phyloP scores from a whole-genome alignment of 2,888 invertebrate genomes.

The Luperina testacea region DNA sequence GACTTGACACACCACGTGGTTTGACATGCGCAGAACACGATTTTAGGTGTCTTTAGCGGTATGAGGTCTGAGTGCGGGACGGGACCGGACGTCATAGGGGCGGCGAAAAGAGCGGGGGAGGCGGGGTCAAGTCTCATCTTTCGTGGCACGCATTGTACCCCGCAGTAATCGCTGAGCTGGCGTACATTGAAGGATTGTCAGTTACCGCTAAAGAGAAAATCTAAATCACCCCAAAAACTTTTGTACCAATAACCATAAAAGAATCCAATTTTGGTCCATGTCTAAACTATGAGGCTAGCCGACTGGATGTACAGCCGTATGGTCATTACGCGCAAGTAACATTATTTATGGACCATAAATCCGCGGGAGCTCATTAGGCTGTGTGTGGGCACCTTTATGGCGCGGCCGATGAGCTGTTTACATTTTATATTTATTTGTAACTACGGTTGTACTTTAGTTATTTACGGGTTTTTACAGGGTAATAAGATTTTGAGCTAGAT shows the following conservation, averaged over 20 bases:
- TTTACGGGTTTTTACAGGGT: conserved; percentile 24
- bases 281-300: conserved; percentile 49
- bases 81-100: too few relatives aligned
- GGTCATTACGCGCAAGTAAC: conserved; percentile 82
- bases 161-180: too few relatives aligned
- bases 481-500: conserved; percentile 20
- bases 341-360: conserved; percentile 87
- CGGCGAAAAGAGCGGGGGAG: too few relatives aligned
- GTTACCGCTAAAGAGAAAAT: not conserved
- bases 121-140: too few relatives aligned
- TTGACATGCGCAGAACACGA: too few relatives aligned
- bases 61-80: too few relatives aligned
- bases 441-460: conserved; percentile 62
- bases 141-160: too few relatives aligned
- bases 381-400: conserved; percentile 87
- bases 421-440: conserved; percentile 75
- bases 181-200: not conserved
- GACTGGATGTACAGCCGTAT: conserved; percentile 68
- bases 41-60: too few relatives aligned
- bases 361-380: conserved; percentile 82
- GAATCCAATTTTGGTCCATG: conserved; percentile 16
- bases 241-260: conserved; percentile 19
- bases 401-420: conserved; percentile 72
- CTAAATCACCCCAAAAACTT: not conserved
- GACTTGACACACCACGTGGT: too few relatives aligned